Evolutionary conservation across 2,888 invertebrate genomes (phyloP), one percentile per base, ranked within the genome.

Genomic region (Lasioglossum zephyrum): DNA sequence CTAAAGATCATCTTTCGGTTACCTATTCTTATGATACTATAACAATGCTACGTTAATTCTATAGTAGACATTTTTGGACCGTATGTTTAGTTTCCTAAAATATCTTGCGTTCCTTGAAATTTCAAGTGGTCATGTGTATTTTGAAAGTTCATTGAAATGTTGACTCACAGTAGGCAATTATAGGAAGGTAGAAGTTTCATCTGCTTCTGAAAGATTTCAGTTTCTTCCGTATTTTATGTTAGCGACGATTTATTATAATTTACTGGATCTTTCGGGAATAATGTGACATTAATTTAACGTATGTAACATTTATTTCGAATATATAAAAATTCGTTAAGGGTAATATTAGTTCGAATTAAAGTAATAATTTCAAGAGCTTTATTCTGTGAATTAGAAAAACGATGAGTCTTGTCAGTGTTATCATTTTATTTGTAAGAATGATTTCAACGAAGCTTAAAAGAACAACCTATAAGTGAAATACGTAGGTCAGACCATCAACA

Each of bases 361-460:
- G 44, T 76, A 44, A 60, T 63, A 63, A 76, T 44, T 76, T 76
- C 44, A 76, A 76, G 76, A 22, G 63, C 63, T 63, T 76, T 76
- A 66, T 57, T 77, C 47, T 79, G 47, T 18, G 60, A 44, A 66
- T 26, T 72, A 49, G 79, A 18, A 53, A 74, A 22, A 53, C 53
- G 73, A 36, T 39, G 60, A 57, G 36, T 63, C 70, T 26, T 72
- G 66, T 16, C 57, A 70, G 36, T 31, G 8, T 57, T 69, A 70
- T 77, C 26, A 53, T 70, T 73, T 73, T 31, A 36, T 57, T 5
- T 31, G 16, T 44, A 73, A 49, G 36, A 47, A 41, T 81, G 36
- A 73, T 73, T 79, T 72, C 73, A 73, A 47, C 73, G 6, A 57
- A 77, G 49, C 31, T 44, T 9, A 77, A 44, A 31, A 81, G 41